Conservation (phyloP, 2,888 invertebrate species). For the Dioctria linearis region DNA sequence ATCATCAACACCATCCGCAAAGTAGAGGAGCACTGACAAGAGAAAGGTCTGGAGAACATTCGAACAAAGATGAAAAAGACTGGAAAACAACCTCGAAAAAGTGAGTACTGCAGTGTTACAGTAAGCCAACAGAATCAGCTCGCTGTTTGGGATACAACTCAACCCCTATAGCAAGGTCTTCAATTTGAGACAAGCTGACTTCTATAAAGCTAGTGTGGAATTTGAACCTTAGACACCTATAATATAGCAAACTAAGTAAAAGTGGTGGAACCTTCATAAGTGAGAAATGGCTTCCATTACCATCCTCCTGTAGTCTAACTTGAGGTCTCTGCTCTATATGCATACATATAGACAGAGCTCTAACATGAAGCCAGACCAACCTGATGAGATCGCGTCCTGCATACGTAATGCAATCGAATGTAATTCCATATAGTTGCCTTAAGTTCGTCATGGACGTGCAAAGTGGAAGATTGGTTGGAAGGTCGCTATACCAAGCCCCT, state of each 20-base stretch:
- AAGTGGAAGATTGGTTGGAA: slow-evolving; percentile 20
- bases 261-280: slow-evolving; percentile 51
- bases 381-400: slow-evolving; percentile 56
- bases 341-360: slow-evolving; percentile 19
- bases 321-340: slow-evolving; percentile 33
- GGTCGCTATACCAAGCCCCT: neutral
- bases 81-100: slow-evolving; percentile 43
- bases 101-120: slow-evolving; percentile 46
- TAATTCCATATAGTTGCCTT: slow-evolving; percentile 49
- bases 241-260: slow-evolving; percentile 18
- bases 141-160: slow-evolving; percentile 12
- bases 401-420: slow-evolving; percentile 58
- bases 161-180: neutral
- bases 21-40: slow-evolving; percentile 24
- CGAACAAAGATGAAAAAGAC: slow-evolving; percentile 51
- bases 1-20: slow-evolving; percentile 57
- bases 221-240: slow-evolving; percentile 52
- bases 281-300: slow-evolving; percentile 56
- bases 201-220: slow-evolving; percentile 43
- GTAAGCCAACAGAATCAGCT: slow-evolving; percentile 50
- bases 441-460: slow-evolving; percentile 50
- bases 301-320: slow-evolving; percentile 51
- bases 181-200: slow-evolving; percentile 44
- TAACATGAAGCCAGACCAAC: slow-evolving; percentile 44
- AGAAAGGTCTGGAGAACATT: slow-evolving; percentile 25